phyloP scores from a whole-genome alignment of 2,797 vertebrate genomes.

The Thamnophis elegans region DNA sequence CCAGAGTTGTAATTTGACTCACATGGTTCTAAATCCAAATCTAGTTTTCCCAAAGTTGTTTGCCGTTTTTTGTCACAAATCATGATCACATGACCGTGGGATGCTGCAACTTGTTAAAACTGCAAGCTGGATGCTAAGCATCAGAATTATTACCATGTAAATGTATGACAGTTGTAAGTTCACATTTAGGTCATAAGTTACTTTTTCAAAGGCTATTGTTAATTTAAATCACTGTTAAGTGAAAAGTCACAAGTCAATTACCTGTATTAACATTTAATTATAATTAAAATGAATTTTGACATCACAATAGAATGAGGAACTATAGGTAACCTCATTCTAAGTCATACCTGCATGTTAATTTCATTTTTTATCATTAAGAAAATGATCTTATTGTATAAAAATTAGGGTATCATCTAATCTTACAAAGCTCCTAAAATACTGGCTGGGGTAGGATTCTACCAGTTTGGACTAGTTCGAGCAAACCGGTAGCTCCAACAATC shows the following conservation, averaged over 20 bases:
- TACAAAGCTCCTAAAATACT: constrained; percentile 60
- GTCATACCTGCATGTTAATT: constrained; percentile 7
- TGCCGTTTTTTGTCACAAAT: not conserved
- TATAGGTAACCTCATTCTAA: constrained; percentile 45
- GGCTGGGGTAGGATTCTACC: too few species aligned
- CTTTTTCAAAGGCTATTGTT: not conserved
- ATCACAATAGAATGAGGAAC: constrained; percentile 38
- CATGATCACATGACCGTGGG: not conserved
- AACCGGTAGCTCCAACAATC: too few species aligned
- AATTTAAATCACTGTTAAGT: not conserved
- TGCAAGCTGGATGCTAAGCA: not conserved
- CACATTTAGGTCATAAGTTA: not conserved
- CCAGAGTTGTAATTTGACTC: not conserved
- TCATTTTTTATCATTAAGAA: constrained; percentile 60
- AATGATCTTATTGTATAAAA: constrained; percentile 68
- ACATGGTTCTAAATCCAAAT: not conserved
- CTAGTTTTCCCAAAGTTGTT: not conserved
- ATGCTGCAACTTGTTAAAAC: not conserved
- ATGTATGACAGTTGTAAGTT: not conserved
- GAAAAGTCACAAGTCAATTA: not conserved
- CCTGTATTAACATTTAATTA: constrained; percentile 32
- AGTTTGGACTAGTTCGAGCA: too few species aligned
- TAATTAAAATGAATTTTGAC: constrained; percentile 38
- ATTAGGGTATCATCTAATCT: constrained; percentile 65
- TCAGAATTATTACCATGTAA: not conserved